phyloP scores from a whole-genome alignment of 2,113 vertebrate species.

The Eulemur rufifrons region DNA sequence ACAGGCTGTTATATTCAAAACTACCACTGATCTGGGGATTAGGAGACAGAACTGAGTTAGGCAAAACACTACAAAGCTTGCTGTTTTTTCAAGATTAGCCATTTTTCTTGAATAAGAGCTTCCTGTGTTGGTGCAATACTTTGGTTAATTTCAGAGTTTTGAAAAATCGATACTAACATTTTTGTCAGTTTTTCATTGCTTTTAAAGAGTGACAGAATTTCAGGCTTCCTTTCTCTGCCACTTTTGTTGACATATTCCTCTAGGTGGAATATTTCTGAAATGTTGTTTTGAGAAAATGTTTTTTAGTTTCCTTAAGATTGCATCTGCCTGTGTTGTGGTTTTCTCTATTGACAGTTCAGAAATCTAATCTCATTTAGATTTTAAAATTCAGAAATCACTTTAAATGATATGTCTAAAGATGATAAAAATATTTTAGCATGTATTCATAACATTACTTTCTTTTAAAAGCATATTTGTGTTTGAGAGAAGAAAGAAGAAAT shows the following conservation, averaged over 20 bases:
- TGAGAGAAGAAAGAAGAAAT: neutral
- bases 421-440: neutral
- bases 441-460: neutral
- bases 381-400: neutral
- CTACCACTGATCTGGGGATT: neutral
- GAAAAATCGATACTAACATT: neutral
- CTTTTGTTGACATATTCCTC: neutral
- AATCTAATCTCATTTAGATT: neutral
- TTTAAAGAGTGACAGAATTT: neutral
- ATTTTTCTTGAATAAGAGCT: neutral
- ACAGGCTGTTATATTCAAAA: neutral
- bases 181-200: neutral
- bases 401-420: neutral
- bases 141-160: neutral
- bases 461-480: neutral
- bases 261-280: neutral
- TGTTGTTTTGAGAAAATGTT: neutral
- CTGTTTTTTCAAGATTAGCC: neutral
- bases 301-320: neutral
- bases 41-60: neutral
- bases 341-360: neutral
- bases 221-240: neutral
- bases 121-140: neutral
- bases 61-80: neutral
- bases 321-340: neutral